phyloP scores from a whole-genome alignment of 1,140 invertebrate species.

The Araneus ventricosus region DNA sequence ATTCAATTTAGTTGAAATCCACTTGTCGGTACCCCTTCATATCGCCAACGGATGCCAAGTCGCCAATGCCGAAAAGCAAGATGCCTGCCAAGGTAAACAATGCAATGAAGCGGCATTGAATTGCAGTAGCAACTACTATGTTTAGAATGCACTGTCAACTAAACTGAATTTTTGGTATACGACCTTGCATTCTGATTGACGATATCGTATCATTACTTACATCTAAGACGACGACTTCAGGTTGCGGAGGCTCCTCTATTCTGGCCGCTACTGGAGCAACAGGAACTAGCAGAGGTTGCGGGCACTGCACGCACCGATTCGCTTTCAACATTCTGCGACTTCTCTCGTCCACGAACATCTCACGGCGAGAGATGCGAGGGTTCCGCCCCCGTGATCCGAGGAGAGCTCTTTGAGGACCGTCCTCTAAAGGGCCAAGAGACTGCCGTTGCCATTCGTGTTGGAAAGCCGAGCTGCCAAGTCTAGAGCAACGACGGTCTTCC shows the following conservation, averaged over 20 bases:
- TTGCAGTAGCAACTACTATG: too few relatives aligned
- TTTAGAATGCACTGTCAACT: too few relatives aligned
- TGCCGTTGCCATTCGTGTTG: constrained; percentile 34
- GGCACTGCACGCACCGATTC: constrained; percentile 1
- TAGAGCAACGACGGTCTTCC: constrained; percentile 25
- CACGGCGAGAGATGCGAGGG: constrained; percentile 12
- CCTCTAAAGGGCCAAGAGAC: not conserved
- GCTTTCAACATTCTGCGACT: constrained; percentile 46
- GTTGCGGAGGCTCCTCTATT: not conserved
- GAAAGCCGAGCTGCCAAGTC: not conserved
- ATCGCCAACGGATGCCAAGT: too few relatives aligned
- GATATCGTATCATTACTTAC: too few relatives aligned
- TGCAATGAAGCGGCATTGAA: too few relatives aligned
- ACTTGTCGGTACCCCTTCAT: too few relatives aligned
- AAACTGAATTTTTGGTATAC: too few relatives aligned
- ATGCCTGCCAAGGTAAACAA: too few relatives aligned
- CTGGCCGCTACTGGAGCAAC: not conserved
- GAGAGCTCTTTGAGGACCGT: constrained; percentile 18
- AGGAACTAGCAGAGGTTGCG: not conserved
- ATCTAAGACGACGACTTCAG: constrained; percentile 31
- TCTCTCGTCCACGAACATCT: constrained; percentile 47
- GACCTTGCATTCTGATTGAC: too few relatives aligned
- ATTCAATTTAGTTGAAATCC: too few relatives aligned
- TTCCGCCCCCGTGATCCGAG: not conserved
- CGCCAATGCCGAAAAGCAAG: too few relatives aligned